Evolutionary conservation across 1,140 invertebrate species (phyloP).

Genomic region (Aethina tumida): DNA sequence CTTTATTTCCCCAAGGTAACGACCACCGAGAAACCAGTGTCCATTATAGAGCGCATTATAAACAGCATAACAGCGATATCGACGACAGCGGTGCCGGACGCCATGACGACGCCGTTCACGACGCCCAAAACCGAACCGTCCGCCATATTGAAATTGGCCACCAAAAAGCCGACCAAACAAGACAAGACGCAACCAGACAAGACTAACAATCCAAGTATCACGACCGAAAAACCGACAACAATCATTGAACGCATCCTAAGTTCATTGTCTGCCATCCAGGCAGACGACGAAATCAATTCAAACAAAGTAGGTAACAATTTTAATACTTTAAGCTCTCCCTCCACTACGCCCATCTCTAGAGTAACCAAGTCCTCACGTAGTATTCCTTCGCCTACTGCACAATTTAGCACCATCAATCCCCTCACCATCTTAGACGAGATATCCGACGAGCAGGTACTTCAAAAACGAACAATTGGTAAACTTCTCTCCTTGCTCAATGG

Average conservation of each 20-base stretch:
- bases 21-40: conserved; percentile 25
- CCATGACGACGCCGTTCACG: conserved; percentile 8
- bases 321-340: conserved; percentile 22
- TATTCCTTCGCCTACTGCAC: conserved; percentile 18
- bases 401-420: conserved; percentile 21
- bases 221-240: conserved; percentile 35
- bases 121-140: conserved; percentile 19
- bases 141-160: conserved; percentile 31
- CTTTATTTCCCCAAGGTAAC: conserved; percentile 23
- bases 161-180: conserved; percentile 23
- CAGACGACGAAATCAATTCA: conserved; percentile 17
- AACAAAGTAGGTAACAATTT: conserved; percentile 29
- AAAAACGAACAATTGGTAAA: conserved; percentile 28
- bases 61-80: conserved; percentile 33
- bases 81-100: conserved; percentile 23
- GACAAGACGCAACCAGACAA: conserved; percentile 19
- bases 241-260: conserved; percentile 34
- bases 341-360: conserved; percentile 13
- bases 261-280: conserved; percentile 33
- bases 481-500: conserved; percentile 27
- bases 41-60: conserved; percentile 34
- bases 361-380: conserved; percentile 16
- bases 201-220: conserved; percentile 17
- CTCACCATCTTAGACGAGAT: conserved; percentile 24
- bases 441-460: conserved; percentile 23